Evolutionary conservation across 2,888 invertebrate species (phyloP).

Genomic region (Ochlodes sylvanus): DNA sequence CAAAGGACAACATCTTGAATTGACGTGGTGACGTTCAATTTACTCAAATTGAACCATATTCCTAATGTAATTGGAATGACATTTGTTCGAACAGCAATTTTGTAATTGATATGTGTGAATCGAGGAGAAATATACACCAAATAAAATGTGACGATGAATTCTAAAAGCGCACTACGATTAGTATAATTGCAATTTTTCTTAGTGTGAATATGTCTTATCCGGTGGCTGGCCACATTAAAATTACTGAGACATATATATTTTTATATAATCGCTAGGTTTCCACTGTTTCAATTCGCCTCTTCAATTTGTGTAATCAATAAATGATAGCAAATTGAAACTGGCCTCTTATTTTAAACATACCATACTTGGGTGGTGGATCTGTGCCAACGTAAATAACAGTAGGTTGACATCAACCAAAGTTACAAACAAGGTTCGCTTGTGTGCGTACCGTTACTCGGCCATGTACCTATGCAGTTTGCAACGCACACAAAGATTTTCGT

Average conservation of each 20-base stretch:
- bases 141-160: constrained; percentile 60
- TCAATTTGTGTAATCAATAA: constrained; percentile 84
- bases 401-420: no score
- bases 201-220: constrained; percentile 59
- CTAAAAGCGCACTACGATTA: constrained; percentile 44
- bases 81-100: constrained; percentile 18
- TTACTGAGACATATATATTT: constrained; percentile 72
- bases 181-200: constrained; percentile 38
- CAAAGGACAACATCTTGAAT: background rate
- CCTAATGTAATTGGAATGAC: background rate
- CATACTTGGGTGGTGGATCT: constrained; percentile 12
- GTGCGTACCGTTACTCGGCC: no score
- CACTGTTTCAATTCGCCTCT: constrained; percentile 72
- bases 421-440: no score
- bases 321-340: constrained; percentile 77
- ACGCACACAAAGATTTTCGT: no score
- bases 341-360: constrained; percentile 55
- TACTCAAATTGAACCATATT: constrained; percentile 10
- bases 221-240: constrained; percentile 81
- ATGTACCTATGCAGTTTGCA: no score
- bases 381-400: no score
- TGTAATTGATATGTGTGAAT: constrained; percentile 48
- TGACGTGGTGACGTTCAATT: constrained; percentile 2
- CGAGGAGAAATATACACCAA: constrained; percentile 53
- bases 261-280: constrained; percentile 68